Base-by-base conservation (phyloP, 2,797 vertebrate genomes). In the Bradypodion ventrale region DNA sequence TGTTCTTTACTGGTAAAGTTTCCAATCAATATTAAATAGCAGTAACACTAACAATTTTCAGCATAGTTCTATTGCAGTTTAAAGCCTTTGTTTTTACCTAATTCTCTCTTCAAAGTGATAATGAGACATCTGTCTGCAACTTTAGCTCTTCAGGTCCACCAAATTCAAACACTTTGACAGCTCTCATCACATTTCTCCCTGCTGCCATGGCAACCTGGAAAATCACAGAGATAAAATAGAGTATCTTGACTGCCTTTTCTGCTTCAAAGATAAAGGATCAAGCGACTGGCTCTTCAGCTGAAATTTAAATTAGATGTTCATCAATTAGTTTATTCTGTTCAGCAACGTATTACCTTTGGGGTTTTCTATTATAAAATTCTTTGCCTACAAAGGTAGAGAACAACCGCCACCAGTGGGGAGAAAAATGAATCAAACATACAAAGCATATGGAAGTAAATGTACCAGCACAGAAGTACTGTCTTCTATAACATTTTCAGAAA, bases 131-230 rank as follows among this genome's bases (percentile, higher is more conserved):
- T 0, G 95, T 75, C 69, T 90, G 94, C 6, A 98, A 89, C 49
- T 94, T 96, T 73, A 99, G 96, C 12, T 98, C 97, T 0, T 97
- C 96, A 35, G 98, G 97, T 23, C 93, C 96, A 85, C 98, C 98
- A 83, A 98, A 98, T 91, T 98, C 96, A 21, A 96, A 95, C 72
- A 99, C 98, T 86, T 95, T 91, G 87, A 99, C 89, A 2, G 97
- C 98, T 90, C 94, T 96, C 98, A 99, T 99, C 86, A 97, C 65
- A 49, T 87, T 95, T 89, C 91, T 90, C 82, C 89, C n/a, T 59
- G 93, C 92, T 6, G 97, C 94, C 96, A 97, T 96, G 29, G 77
- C 0, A 6, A 90, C n/a, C 85, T 59, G 76, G 62, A 82, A 87
- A 0, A 82, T n/a, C 91, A 56, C 52, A 56, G 2, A 69, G 69